Percentiles rank a stretch among this genome's conserved stretches.
phyloP scores from a whole-genome alignment of 2,888 invertebrate species.

The Silvanus unidentatus region DNA sequence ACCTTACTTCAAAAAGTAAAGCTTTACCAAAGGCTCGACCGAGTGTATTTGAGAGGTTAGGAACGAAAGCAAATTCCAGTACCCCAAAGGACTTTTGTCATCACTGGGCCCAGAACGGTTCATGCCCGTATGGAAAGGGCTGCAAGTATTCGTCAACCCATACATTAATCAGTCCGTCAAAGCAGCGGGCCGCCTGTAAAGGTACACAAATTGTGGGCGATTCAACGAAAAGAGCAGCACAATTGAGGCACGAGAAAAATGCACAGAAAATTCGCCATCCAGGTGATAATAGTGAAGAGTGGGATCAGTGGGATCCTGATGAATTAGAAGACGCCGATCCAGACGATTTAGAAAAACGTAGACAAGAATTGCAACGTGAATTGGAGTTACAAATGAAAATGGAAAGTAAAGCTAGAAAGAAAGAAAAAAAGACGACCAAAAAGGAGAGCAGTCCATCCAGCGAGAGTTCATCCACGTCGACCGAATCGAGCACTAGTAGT shows the following conservation, averaged over 20 bases:
- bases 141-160: constrained; percentile 73
- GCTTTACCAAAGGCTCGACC: constrained; percentile 58
- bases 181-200: constrained; percentile 63
- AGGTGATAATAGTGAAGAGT: constrained; percentile 58
- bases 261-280: constrained; percentile 32
- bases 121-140: constrained; percentile 70
- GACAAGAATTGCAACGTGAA: constrained; percentile 70
- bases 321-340: constrained; percentile 77
- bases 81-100: constrained; percentile 60
- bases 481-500: constrained; percentile 59
- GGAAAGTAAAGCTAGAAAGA: constrained; percentile 63
- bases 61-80: constrained; percentile 57
- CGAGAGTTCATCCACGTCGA: constrained; percentile 58
- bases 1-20: constrained; percentile 54
- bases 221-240: constrained; percentile 13
- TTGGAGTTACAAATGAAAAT: constrained; percentile 73
- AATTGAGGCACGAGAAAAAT: constrained; percentile 32
- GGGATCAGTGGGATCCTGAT: constrained; percentile 73
- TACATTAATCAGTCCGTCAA: constrained; percentile 69
- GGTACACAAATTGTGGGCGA: constrained; percentile 49
- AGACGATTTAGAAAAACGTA: constrained; percentile 68
- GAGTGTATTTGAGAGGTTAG: constrained; percentile 78
- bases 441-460: constrained; percentile 65
- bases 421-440: constrained; percentile 59
- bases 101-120: constrained; percentile 73